phyloP scores from a whole-genome alignment of 2,888 invertebrate genomes.

The Spilosoma lubricipeda region DNA sequence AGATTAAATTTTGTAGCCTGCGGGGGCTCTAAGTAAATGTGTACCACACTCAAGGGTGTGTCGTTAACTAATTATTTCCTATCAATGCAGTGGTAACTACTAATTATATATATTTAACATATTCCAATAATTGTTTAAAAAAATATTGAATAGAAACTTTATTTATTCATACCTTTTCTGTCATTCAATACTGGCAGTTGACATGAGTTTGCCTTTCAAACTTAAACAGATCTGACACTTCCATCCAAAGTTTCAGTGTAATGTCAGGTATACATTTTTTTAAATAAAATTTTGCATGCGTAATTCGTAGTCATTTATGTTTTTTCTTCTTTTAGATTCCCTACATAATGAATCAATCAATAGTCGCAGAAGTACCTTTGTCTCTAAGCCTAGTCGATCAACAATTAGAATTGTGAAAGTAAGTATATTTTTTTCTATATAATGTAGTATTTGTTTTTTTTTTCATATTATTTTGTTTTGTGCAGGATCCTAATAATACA shows the following conservation, averaged over 20 bases:
- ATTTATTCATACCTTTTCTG: constrained; percentile 11
- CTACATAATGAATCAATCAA: constrained; percentile 81
- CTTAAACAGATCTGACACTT: constrained; percentile 67
- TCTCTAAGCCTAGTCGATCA: constrained; percentile 76
- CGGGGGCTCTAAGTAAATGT: too few relatives aligned
- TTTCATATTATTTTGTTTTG: constrained; percentile 27
- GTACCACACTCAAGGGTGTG: too few relatives aligned
- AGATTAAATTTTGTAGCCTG: too few relatives aligned
- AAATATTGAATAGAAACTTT: neutral
- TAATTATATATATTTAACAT: too few relatives aligned
- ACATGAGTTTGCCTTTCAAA: constrained; percentile 41
- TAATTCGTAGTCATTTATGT: constrained; percentile 27
- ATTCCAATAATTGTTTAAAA: neutral
- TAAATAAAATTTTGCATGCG: constrained; percentile 26
- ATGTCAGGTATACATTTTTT: constrained; percentile 79
- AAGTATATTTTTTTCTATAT: constrained; percentile 40
- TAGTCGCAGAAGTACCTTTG: constrained; percentile 78
- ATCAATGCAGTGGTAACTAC: neutral
- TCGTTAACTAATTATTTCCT: too few relatives aligned
- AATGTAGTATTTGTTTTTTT: neutral
- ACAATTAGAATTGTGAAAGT: constrained; percentile 80
- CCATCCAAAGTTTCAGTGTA: constrained; percentile 84
- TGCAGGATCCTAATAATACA: constrained; percentile 74
- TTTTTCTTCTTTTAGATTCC: constrained; percentile 68
- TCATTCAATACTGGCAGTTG: constrained; percentile 31